Conservation (phyloP, 2,888 invertebrate genomes). For the Cremastobaeus sp. region DNA sequence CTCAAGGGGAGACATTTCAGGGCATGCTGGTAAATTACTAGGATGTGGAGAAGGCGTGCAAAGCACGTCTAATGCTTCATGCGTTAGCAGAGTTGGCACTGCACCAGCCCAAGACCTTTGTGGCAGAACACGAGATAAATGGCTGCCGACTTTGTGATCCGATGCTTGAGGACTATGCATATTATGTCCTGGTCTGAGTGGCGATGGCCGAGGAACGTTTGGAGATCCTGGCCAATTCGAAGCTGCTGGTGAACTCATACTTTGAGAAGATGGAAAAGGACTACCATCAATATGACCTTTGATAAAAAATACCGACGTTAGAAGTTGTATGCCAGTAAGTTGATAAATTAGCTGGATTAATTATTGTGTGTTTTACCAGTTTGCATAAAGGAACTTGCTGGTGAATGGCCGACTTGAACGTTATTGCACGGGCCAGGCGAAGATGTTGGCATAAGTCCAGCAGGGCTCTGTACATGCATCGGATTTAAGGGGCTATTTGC, state of each 20-base stretch:
- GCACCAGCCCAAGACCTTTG: constrained; percentile 95
- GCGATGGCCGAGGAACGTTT: constrained; percentile 91
- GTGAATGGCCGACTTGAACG: constrained; percentile 82
- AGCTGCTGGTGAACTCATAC: constrained; percentile 86
- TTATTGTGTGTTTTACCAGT: too few species aligned
- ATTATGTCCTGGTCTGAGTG: constrained; percentile 86
- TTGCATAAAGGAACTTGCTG: constrained; percentile 83
- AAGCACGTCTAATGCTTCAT: constrained; percentile 91
- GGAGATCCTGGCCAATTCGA: constrained; percentile 95
- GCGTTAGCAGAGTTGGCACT: constrained; percentile 91
- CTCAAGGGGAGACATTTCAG: constrained; percentile 90
- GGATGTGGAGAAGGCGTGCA: constrained; percentile 88
- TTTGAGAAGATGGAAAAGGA: constrained; percentile 84
- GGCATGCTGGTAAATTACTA: constrained; percentile 84
- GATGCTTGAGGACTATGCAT: constrained; percentile 80
- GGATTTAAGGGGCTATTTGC: constrained; percentile 82
- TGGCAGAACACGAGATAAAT: constrained; percentile 83
- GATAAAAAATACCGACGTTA: too few species aligned
- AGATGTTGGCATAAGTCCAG: constrained; percentile 81
- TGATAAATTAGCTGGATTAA: too few species aligned
- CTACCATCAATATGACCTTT: constrained; percentile 85
- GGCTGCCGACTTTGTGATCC: constrained; percentile 78
- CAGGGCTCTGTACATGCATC: constrained; percentile 81
- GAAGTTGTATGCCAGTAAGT: too few species aligned
- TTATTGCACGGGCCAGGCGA: constrained; percentile 81